A percentile compares a stretch with the other conserved stretches of the same genome.
Evolutionary conservation across 2,797 vertebrate species (phyloP).

Genomic region (Antrozous pallidus): DNA sequence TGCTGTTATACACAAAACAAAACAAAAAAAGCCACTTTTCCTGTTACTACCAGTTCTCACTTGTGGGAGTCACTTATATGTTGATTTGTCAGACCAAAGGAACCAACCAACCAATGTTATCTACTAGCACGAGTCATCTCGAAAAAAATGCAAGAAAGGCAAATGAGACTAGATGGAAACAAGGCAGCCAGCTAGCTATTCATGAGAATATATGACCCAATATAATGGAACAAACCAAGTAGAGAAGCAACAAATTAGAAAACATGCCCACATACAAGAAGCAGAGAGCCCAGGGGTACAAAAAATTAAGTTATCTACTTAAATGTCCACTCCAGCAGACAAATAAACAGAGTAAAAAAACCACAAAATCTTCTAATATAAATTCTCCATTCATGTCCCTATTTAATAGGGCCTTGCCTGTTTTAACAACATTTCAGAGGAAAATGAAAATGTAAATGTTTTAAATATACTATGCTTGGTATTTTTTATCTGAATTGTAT

Average conservation of each 20-base stretch:
- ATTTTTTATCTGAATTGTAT: constrained; percentile 6
- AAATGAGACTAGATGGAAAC: not conserved
- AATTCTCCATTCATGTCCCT: not conserved
- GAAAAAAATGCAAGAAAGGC: constrained; percentile 8
- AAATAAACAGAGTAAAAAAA: not conserved
- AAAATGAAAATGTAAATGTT: not conserved
- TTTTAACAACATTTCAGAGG: not conserved
- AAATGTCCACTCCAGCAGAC: not conserved
- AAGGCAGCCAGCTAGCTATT: not conserved
- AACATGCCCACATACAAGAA: not conserved
- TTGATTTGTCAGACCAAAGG: constrained; percentile 31
- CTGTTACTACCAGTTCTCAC: constrained; percentile 44
- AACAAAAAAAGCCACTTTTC: not conserved
- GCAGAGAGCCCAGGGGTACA: not conserved
- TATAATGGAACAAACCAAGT: not conserved
- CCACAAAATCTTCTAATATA: not conserved
- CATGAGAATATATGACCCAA: not conserved
- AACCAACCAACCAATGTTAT: constrained; percentile 5
- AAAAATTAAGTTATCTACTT: not conserved
- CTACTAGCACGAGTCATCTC: not conserved
- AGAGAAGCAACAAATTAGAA: constrained; percentile 6
- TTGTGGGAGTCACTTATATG: not conserved
- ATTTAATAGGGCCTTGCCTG: not conserved
- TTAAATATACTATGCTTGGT: not conserved
- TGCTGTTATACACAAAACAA: not conserved